Conservation (phyloP, 2,113 vertebrate species). For the Dipodomys merriami region DNA sequence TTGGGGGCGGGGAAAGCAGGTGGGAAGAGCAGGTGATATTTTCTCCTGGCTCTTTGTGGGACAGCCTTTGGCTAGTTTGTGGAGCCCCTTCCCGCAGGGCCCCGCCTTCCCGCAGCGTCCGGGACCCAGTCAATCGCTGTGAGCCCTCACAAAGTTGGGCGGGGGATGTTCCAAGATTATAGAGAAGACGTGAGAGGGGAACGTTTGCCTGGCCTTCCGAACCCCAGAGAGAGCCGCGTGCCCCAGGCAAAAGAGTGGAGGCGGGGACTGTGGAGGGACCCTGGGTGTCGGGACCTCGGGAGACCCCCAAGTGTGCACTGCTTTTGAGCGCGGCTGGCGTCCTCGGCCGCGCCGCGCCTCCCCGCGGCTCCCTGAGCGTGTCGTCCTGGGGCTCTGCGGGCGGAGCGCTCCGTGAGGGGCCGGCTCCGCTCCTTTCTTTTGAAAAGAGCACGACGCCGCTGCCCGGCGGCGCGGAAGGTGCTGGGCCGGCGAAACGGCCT, state of each 20-base stretch:
- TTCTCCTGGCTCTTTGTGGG: slow-evolving; percentile 19
- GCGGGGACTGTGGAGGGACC: neutral
- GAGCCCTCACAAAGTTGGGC: slow-evolving; percentile 20
- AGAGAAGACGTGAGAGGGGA: slow-evolving; percentile 2
- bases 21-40: slow-evolving; percentile 74
- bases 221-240: neutral
- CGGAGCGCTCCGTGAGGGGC: neutral
- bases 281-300: neutral
- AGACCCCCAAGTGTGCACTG: neutral
- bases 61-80: slow-evolving; percentile 33
- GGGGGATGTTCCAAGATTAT: neutral
- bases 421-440: neutral
- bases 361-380: neutral
- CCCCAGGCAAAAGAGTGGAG: neutral
- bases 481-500: slow-evolving; percentile 37
- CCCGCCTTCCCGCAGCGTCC: neutral
- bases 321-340: neutral
- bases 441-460: slow-evolving; percentile 6
- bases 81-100: neutral
- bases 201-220: slow-evolving; percentile 43
- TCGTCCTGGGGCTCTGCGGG: neutral
- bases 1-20: slow-evolving; percentile 70
- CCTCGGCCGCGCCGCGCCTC: slow-evolving; percentile 44
- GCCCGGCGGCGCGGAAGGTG: slow-evolving; percentile 47
- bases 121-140: neutral